Evolutionary conservation across 2,888 invertebrate species (phyloP).

Genomic region (Tachina lurida): DNA sequence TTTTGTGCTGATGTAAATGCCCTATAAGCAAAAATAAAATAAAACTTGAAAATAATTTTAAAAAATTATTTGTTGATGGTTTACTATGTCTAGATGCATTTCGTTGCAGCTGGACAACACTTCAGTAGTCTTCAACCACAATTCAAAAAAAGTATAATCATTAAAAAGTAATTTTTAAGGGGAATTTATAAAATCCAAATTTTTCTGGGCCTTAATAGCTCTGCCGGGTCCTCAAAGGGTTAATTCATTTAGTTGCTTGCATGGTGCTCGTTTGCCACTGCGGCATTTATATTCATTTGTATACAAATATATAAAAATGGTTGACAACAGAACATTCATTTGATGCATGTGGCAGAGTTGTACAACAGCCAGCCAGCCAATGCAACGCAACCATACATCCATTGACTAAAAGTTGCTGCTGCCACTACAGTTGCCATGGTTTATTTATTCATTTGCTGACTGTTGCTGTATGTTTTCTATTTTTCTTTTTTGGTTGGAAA

Average conservation of each 20-base stretch:
- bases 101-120: too few species aligned
- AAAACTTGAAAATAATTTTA: too few species aligned
- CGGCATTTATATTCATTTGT: conserved; percentile 14
- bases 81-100: too few species aligned
- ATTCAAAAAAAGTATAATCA: too few species aligned
- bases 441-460: conserved; percentile 27
- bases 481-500: conserved; percentile 30
- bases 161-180: too few species aligned
- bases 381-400: conserved; percentile 4
- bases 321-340: conserved; percentile 36
- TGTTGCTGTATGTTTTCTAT: conserved; percentile 40
- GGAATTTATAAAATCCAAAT: too few species aligned
- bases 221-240: too few species aligned
- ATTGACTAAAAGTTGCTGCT: conserved; percentile 21
- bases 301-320: conserved; percentile 4
- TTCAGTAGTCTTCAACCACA: too few species aligned
- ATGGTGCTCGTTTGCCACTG: background rate
- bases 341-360: conserved; percentile 8
- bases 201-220: too few species aligned
- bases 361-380: background rate
- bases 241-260: background rate
- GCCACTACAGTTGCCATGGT: conserved; percentile 37
- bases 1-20: too few species aligned
- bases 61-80: too few species aligned
- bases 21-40: too few species aligned